Percentiles rank a stretch among this genome's conserved stretches.
Evolutionary conservation across 2,113 vertebrate genomes (phyloP).

Genomic region (Heterotis niloticus): DNA sequence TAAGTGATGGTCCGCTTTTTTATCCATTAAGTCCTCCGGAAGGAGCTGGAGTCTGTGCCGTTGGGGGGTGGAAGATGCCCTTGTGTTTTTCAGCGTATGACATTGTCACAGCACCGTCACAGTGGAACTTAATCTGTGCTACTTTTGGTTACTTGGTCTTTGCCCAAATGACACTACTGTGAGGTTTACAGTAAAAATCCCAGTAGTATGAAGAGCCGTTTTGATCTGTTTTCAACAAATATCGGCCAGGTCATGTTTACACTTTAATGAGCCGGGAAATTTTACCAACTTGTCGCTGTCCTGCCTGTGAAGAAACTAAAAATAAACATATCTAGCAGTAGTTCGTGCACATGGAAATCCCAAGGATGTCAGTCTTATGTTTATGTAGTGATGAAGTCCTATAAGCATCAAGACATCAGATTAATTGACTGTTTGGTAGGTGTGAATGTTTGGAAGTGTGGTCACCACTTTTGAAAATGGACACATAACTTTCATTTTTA

Average conservation of each 20-base stretch:
- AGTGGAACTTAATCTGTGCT: not conserved
- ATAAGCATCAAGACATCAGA: too few species aligned
- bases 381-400: too few species aligned
- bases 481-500: too few species aligned
- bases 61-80: not conserved
- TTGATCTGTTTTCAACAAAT: not conserved
- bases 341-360: not conserved
- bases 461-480: too few species aligned
- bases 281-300: too few species aligned
- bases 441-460: too few species aligned
- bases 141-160: not conserved
- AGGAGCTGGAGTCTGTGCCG: not conserved
- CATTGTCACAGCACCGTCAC: not conserved
- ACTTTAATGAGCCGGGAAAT: too few species aligned
- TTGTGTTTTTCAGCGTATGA: slow-evolving; percentile 5
- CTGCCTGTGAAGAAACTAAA: not conserved
- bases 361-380: not conserved
- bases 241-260: not conserved
- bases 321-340: not conserved
- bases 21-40: not conserved
- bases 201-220: not conserved
- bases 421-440: too few species aligned
- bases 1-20: slow-evolving; percentile 28
- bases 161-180: not conserved
- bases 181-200: not conserved